Percentiles rank a stretch among this genome's conserved stretches.
Evolutionary conservation across 1,140 invertebrate genomes (phyloP).

Genomic region (Bradynema listronoti): DNA sequence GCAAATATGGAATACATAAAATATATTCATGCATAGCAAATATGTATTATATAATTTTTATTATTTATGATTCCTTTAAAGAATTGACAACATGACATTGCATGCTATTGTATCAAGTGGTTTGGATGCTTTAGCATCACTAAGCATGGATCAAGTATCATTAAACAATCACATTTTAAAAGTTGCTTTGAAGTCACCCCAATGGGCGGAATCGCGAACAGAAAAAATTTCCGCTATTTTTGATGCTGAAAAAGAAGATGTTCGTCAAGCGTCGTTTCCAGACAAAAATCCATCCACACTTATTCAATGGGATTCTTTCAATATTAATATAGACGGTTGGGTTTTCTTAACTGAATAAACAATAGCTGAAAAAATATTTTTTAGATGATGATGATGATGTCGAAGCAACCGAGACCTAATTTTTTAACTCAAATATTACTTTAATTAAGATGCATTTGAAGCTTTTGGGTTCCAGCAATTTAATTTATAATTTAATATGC

Average conservation of each 20-base stretch:
- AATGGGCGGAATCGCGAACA: constrained; percentile 22
- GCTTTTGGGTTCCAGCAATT: too few relatives aligned
- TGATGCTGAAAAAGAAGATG: background rate
- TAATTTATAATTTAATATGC: too few relatives aligned
- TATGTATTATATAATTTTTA: background rate
- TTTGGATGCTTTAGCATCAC: constrained; percentile 48
- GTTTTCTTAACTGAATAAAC: too few relatives aligned
- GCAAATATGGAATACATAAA: constrained; percentile 8
- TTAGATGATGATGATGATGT: too few relatives aligned
- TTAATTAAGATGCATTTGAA: too few relatives aligned
- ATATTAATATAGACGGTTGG: constrained; percentile 6
- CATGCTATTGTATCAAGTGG: constrained; percentile 46
- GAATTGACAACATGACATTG: constrained; percentile 40
- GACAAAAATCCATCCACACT: background rate
- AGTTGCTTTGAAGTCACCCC: constrained; percentile 23
- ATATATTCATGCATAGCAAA: background rate
- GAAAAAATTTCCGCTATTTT: constrained; percentile 5
- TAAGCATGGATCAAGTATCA: constrained; percentile 53
- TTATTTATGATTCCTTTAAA: constrained; percentile 19
- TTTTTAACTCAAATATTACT: too few relatives aligned
- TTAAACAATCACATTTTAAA: constrained; percentile 19
- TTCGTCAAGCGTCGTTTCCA: too few relatives aligned
- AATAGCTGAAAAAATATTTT: too few relatives aligned
- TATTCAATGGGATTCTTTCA: constrained; percentile 2
- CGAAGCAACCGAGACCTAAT: too few relatives aligned